Percentiles rank a stretch among this genome's conserved stretches.
Conservation (phyloP, 2,797 vertebrate species). For the Varecia variegata region DNA sequence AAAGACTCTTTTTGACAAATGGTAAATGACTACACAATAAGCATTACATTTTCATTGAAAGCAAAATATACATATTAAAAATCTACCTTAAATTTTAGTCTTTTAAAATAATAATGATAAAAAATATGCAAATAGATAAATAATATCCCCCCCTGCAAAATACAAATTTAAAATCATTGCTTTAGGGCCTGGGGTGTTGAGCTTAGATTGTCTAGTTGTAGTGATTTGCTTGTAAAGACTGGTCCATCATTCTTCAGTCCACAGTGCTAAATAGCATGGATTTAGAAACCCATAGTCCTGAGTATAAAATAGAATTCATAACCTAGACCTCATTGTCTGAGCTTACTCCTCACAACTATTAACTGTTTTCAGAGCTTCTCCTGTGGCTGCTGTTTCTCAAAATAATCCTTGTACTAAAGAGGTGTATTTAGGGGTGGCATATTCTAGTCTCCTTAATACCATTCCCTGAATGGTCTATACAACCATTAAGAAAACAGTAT, state of each 20-base stretch:
- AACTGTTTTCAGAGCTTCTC: background rate
- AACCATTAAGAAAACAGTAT: background rate
- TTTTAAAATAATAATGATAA: slow-evolving; percentile 19
- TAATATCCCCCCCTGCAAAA: background rate
- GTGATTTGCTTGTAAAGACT: background rate
- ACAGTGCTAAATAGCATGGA: background rate
- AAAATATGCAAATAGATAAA: background rate
- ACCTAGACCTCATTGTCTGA: background rate
- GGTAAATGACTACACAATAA: background rate
- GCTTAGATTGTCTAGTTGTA: background rate
- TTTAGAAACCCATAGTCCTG: background rate
- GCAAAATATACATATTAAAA: background rate
- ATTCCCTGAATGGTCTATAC: background rate
- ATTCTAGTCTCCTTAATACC: background rate
- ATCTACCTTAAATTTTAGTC: background rate
- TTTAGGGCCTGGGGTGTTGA: background rate
- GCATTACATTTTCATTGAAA: background rate
- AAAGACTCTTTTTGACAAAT: background rate
- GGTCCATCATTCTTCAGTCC: background rate
- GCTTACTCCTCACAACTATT: background rate
- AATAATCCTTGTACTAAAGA: background rate
- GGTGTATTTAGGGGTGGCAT: background rate
- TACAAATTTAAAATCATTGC: background rate
- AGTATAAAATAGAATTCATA: background rate
- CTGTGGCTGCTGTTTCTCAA: background rate